Evolutionary conservation across 2,113 vertebrate species (phyloP).

Genomic region (Colaptes auratus): DNA sequence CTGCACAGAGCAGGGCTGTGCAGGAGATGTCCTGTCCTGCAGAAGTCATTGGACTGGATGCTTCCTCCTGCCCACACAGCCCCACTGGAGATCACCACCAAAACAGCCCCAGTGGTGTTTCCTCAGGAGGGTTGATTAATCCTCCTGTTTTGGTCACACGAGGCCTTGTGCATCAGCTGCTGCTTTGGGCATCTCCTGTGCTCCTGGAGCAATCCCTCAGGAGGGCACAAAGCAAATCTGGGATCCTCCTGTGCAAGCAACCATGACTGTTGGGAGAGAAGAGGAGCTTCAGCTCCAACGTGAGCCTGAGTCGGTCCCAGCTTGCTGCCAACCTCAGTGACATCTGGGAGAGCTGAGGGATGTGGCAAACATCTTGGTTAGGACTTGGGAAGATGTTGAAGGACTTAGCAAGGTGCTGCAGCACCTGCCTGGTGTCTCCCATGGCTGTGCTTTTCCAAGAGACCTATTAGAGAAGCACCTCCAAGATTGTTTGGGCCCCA

Average conservation of each 20-base stretch:
- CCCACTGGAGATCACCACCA: fast-evolving
- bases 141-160: background rate
- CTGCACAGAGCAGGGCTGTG: background rate
- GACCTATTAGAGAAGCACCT: background rate
- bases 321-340: background rate
- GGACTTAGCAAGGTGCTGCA: background rate
- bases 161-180: background rate
- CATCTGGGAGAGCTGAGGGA: background rate
- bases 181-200: background rate
- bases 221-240: fast-evolving
- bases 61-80: fast-evolving
- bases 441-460: background rate
- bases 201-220: background rate
- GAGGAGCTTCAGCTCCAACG: background rate
- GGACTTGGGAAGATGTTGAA: background rate
- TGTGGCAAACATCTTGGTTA: background rate
- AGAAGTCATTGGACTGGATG: background rate
- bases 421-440: background rate
- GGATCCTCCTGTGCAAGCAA: fast-evolving
- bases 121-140: background rate
- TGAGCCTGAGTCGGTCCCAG: background rate
- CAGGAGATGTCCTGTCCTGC: fast-evolving
- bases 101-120: fast-evolving
- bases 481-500: background rate
- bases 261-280: fast-evolving